phyloP scores from a whole-genome alignment of 2,797 vertebrate species.

The Argentina silus region DNA sequence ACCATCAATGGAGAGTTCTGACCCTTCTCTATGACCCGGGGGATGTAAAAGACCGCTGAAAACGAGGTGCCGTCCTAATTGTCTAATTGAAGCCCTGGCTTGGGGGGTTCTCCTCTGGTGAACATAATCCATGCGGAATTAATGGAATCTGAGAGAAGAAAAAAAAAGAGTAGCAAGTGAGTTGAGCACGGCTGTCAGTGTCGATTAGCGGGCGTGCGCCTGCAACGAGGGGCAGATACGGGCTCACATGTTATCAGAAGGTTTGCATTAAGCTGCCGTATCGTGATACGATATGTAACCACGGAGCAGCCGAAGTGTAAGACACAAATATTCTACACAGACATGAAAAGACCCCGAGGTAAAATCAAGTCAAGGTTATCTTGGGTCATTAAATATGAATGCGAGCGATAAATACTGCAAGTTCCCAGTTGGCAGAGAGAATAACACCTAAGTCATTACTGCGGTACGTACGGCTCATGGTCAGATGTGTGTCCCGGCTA shows the following conservation, averaged over 20 bases:
- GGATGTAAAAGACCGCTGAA: background rate
- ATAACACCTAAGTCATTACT: constrained; percentile 34
- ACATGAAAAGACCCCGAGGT: background rate
- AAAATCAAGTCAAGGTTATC: constrained; percentile 8
- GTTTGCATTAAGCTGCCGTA: too few species aligned
- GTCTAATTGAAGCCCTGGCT: constrained; percentile 16
- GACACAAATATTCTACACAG: background rate
- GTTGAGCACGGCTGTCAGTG: background rate
- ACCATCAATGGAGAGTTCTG: background rate
- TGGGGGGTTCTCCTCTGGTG: constrained; percentile 9
- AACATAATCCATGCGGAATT: constrained; percentile 20
- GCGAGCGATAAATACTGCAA: constrained; percentile 6
- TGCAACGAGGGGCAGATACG: background rate
- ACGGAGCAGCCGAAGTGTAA: background rate
- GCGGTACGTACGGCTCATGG: constrained; percentile 27
- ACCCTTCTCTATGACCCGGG: background rate
- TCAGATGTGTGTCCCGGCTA: constrained; percentile 7
- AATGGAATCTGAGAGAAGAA: constrained; percentile 17
- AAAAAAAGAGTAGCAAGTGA: background rate
- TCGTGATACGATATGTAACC: too few species aligned
- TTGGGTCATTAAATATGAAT: constrained; percentile 3
- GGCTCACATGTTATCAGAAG: too few species aligned
- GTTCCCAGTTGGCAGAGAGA: constrained; percentile 36
- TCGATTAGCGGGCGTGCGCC: constrained; percentile 3
- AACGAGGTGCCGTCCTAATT: background rate